Evolutionary conservation across 2,888 invertebrate species (phyloP), one percentile per base, ranked within the genome.

Genomic region (Resseliella maxima): DNA sequence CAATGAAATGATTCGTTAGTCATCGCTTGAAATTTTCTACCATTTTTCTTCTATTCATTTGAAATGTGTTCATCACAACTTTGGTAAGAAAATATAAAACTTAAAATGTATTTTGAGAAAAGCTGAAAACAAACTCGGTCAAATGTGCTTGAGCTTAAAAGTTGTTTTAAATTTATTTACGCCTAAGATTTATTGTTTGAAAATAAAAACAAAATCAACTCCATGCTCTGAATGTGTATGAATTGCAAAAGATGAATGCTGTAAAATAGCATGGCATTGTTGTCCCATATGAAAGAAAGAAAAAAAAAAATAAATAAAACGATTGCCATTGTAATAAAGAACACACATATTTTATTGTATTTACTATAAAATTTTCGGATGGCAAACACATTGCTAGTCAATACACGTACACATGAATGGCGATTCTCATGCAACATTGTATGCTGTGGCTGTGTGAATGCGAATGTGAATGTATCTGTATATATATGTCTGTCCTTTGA

Each of bases 381-480:
- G 18, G 8, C 38, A 31, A 3, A 81, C 38, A 83, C 36, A 38
- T 83, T 83, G 36, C n/a, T 83, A 83, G 38, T 83, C 83, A 38
- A 83, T 83, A 83, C 83, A 83, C 83, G 83, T 83, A 38, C 38
- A 83, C 72, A 31, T 72, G 31, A 72, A 72, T 72, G 72, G 72
- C 31, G 72, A 72, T 72, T 72, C 31, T 5, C 83, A 83, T 38
- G 38, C 83, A 83, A 83, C 83, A 83, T 83, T 83, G 36, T 83
- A 21, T 72, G 15, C 15, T 18, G 2, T 18, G 59, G 21, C 1
- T n/a, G 6, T 24, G 59, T 27, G 59, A n/a, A n/a, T n/a, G n/a
- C n/a, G n/a, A n/a, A n/a, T 59, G 59, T 59, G 21, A 12, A 24
- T 59, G n/a, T n/a, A 2, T 24, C 24, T 59, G 59, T 50, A 18